These are phyloP conservation scores for Lasioglossum zephyrum DNA, from an alignment of 2,888 invertebrate genomes.

Conservation along the genomic window DNA sequence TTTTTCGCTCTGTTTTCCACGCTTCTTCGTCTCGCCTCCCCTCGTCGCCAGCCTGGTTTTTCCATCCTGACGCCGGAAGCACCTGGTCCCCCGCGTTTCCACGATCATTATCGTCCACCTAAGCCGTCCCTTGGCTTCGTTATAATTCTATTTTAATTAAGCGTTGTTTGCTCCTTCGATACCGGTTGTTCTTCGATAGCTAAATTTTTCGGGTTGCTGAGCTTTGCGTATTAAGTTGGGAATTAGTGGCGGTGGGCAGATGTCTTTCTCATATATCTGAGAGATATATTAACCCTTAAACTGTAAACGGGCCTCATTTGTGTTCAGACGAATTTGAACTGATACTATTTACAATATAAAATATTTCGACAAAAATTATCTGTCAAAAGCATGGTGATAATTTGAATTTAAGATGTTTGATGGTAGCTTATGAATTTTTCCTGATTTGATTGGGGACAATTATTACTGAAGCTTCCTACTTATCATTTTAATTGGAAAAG, in stretches of 20 bases:
- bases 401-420: neutral
- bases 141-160: neutral
- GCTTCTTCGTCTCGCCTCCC: neutral
- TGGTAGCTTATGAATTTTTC: neutral
- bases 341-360: neutral
- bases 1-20: conserved; percentile 21
- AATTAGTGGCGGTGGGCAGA: neutral
- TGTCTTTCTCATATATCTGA: neutral
- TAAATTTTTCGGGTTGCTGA: neutral
- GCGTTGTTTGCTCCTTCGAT: neutral
- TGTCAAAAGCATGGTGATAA: neutral
- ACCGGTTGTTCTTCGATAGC: neutral
- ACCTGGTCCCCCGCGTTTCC: conserved; percentile 24
- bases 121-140: neutral
- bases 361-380: neutral
- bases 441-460: too few relatives aligned
- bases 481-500: neutral
- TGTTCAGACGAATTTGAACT: neutral
- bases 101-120: conserved; percentile 39
- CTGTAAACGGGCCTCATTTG: neutral
- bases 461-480: too few relatives aligned
- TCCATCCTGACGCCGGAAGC: neutral
- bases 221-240: neutral
- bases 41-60: neutral
- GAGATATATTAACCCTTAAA: neutral